phyloP scores from a whole-genome alignment of 2,888 invertebrate genomes.

The Lycocerus yunnanus region DNA sequence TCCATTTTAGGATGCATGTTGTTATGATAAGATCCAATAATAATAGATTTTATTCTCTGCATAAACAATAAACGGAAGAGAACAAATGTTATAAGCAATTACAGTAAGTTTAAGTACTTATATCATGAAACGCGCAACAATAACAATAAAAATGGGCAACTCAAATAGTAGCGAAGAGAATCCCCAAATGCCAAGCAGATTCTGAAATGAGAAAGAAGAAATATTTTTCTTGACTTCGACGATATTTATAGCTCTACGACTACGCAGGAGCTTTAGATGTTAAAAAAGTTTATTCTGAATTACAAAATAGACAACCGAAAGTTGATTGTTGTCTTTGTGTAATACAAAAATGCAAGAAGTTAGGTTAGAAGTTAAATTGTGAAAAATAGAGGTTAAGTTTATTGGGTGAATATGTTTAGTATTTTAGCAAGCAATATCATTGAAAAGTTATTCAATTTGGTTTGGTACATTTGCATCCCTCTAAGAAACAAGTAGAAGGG shows the following conservation, averaged over 20 bases:
- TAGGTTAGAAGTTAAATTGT: not conserved
- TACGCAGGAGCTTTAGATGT: not conserved
- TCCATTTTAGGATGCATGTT: not conserved
- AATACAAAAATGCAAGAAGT: not conserved
- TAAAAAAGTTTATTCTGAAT: not conserved
- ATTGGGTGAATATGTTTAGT: not conserved
- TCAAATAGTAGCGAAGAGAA: not conserved
- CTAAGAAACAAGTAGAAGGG: not conserved
- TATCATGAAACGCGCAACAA: not conserved
- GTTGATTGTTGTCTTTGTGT: not conserved
- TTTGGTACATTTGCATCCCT: not conserved
- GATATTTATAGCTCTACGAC: not conserved
- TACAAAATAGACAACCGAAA: not conserved
- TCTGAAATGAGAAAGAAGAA: not conserved
- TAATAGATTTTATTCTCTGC: not conserved
- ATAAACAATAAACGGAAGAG: not conserved
- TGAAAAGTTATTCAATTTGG: not conserved
- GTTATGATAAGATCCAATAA: too few relatives aligned
- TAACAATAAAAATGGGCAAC: not conserved
- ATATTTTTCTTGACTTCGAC: not conserved
- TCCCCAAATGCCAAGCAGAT: not conserved
- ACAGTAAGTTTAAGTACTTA: not conserved
- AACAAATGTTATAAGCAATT: not conserved
- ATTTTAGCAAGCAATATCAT: not conserved
- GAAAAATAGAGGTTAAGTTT: not conserved